A percentile compares a stretch with the other conserved stretches of the same genome.
Evolutionary conservation across 2,797 vertebrate genomes (phyloP).

Genomic region (Toxotes lorentzi): DNA sequence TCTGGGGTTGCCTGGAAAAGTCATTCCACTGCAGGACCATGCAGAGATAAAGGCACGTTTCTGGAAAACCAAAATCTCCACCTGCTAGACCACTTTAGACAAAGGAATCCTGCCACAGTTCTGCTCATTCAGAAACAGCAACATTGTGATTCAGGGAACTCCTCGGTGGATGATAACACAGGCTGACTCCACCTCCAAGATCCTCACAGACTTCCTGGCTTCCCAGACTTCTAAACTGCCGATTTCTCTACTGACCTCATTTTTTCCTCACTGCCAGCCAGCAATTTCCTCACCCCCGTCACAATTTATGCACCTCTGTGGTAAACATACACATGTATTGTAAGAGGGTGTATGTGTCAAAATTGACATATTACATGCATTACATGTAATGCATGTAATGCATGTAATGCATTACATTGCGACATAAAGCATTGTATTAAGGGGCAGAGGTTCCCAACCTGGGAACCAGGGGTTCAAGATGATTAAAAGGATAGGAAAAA

Average conservation of each 20-base stretch:
- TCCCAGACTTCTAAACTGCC: slow-evolving; percentile 29
- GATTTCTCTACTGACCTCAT: slow-evolving; percentile 44
- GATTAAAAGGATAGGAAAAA: background rate
- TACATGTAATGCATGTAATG: background rate
- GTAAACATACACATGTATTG: background rate
- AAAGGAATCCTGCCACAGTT: slow-evolving; percentile 23
- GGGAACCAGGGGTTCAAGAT: background rate
- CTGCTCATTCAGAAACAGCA: slow-evolving; percentile 30
- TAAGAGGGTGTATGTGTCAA: background rate
- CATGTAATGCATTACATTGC: background rate
- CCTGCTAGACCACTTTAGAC: slow-evolving; percentile 58
- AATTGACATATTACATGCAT: background rate
- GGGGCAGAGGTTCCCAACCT: background rate
- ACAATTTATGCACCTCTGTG: slow-evolving; percentile 18
- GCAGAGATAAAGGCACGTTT: slow-evolving; percentile 33
- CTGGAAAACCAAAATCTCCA: slow-evolving; percentile 46
- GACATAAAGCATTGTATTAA: background rate
- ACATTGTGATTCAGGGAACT: slow-evolving; percentile 32
- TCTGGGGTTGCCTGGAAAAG: slow-evolving; percentile 60
- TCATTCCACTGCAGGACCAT: slow-evolving; percentile 38
- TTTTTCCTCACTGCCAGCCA: slow-evolving; percentile 39
- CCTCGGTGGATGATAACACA: slow-evolving; percentile 36
- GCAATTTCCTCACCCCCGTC: slow-evolving; percentile 23
- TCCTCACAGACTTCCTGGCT: slow-evolving; percentile 35
- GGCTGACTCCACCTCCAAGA: slow-evolving; percentile 33